Evolutionary conservation across 1,140 invertebrate species (phyloP), one percentile per base, ranked within the genome.

Genomic region (Papilio aristodemus): DNA sequence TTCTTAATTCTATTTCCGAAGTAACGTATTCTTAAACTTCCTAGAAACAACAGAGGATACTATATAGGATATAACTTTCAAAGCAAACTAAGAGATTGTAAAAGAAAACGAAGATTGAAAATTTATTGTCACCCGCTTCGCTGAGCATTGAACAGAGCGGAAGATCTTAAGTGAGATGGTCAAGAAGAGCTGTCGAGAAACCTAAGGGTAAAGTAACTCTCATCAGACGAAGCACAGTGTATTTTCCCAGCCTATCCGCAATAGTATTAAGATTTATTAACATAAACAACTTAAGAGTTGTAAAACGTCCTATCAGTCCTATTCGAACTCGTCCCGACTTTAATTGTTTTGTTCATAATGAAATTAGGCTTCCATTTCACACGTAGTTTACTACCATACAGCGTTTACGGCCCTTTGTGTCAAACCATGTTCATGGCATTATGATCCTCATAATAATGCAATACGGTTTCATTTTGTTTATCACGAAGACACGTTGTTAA

Each of bases 341-440:
- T 75, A 80, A 79, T 77, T 77, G 75, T 79, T 81, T 79, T 75
- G 75, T 75, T 74, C 73, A 77, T 79, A 83, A 83, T 80, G 72
- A 81, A 81, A 81, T 83, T 80, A 81, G 79, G 69, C 73, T 75
- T 81, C 79, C 71, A 80, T 80, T 83, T 76, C 74, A 79, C 77
- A 83, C 74, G 71, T 79, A 75, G 77, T 69, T 68, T 79, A 74
- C 71, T 74, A 43, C 67, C 60, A 37, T 72, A 64, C 75, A 67
- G 63, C 67, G 71, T 76, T 80, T 76, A 78, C 76, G 66, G 69
- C 73, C 75, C 78, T 79, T 79, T 79, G 78, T 79, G 57, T 62
- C 57, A 10, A 27, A 11, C 32, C 39, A 32, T n/a, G 36, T 37
- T 5, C 57, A 68, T 17, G 5, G 32, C 0, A 69, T 59, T 71